Base-by-base conservation (phyloP, 2,113 vertebrate species). In the Xiphias gladius region DNA sequence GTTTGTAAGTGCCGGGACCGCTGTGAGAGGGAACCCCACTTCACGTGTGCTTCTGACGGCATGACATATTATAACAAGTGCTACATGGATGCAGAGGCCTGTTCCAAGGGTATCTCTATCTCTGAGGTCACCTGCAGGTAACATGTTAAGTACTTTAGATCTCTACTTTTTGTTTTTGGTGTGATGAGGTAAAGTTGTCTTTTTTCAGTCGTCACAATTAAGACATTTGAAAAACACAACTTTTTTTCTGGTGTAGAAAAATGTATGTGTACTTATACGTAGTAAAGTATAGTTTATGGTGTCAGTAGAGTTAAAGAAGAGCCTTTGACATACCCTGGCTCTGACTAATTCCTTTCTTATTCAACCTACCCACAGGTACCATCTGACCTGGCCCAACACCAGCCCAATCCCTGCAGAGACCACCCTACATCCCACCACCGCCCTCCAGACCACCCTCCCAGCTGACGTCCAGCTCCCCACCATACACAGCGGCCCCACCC, bases 1-100 rank as follows among this genome's bases (percentile, higher is more conserved):
- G 97, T 99, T 62, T 99, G 98, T 88, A 99, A 98, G 92, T 99
- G 98, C 95, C 95, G 95, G 73, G 98, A 99, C 78, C 96, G 98
- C 28, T 99, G 98, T 30, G 98, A 99, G 95, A 96, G 97, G 81
- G 97, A 99, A 81, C 98, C 98, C 0, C 97, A 96, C 85, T 99
- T 99, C 84, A 99, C 98, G 4, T 99, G 98, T 0, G 98, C 98
- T 19, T 99, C 98, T 0, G 98, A 99, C 0, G 98, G 98, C 73
- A 97, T 99, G 94, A 99, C 98, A 37, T 99, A 99, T 90, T 99
- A 99, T 88, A 99, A 99, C 91, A 98, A 97, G 92, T 99, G 98
- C 91, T 99, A 97, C 94, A 98, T 99, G 98, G 98, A 99, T 0
- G 98, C 98, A 0, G 98, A 99, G 89, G 98, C 98, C 79, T 99